These are phyloP conservation scores for Phymastichus coffea DNA, from an alignment of 1,140 invertebrate genomes.

Conservation along the genomic window DNA sequence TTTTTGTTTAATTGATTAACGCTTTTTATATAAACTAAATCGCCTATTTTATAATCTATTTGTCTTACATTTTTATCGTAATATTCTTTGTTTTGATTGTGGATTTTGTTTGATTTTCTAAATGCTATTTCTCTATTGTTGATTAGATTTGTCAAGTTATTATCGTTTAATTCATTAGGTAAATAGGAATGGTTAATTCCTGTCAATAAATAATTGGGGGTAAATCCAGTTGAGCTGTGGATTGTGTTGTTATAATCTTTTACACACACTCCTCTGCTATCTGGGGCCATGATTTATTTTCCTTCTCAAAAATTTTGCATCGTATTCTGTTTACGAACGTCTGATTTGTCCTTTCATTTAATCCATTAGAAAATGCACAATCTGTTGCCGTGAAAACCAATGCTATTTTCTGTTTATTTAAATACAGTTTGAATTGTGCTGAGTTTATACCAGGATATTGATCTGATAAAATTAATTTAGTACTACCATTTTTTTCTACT, in stretches of 20 bases:
- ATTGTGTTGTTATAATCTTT: conserved; percentile 32
- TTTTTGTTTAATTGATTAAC: too few species aligned
- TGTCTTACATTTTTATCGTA: too few species aligned
- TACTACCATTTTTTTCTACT: not conserved
- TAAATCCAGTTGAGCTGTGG: conserved; percentile 29
- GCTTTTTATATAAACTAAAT: too few species aligned
- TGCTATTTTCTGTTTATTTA: conserved; percentile 8
- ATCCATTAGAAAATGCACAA: conserved; percentile 16
- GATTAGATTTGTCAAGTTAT: too few species aligned
- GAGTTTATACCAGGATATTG: not conserved
- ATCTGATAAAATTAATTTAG: too few species aligned
- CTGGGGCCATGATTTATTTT: conserved; percentile 27
- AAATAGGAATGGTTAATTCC: too few species aligned
- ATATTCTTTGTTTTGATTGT: too few species aligned
- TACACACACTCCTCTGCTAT: conserved; percentile 33
- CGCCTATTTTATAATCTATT: too few species aligned
- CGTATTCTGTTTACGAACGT: conserved; percentile 31
- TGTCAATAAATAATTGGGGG: conserved; percentile 28
- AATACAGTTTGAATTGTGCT: not conserved
- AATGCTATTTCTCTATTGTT: too few species aligned
- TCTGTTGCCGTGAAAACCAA: not conserved
- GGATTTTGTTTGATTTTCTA: too few species aligned
- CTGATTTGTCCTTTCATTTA: conserved; percentile 27
- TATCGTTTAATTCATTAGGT: too few species aligned
- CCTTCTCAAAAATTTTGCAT: conserved; percentile 27